Evolutionary conservation across 2,797 vertebrate genomes (phyloP).

Genomic region (Urocyon cinereoargenteus): DNA sequence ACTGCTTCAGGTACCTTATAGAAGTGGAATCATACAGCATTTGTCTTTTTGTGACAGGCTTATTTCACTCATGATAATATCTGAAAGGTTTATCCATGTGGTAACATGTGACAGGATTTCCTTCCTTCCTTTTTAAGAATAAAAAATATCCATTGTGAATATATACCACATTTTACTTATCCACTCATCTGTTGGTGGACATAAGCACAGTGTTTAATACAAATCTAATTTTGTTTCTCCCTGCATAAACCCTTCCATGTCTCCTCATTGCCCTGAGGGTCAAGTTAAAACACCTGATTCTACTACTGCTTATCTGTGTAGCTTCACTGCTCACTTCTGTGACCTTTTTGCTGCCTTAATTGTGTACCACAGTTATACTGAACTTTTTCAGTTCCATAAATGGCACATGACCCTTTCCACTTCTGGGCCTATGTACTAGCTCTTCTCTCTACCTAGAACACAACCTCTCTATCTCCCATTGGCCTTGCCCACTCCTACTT

Average conservation of each 20-base stretch:
- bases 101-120: not conserved
- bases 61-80: slow-evolving; percentile 25
- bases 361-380: not conserved
- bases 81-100: not conserved
- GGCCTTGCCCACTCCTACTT: not conserved
- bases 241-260: not conserved
- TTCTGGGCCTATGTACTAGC: not conserved
- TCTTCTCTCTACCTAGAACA: not conserved
- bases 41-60: not conserved
- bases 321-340: not conserved
- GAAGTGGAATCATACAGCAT: slow-evolving; percentile 24
- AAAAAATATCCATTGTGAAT: not conserved
- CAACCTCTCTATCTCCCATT: not conserved
- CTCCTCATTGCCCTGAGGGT: not conserved
- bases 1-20: not conserved
- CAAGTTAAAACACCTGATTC: slow-evolving; percentile 10
- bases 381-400: not conserved
- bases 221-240: slow-evolving; percentile 44
- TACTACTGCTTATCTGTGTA: not conserved
- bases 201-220: not conserved
- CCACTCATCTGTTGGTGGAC: not conserved
- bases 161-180: not conserved
- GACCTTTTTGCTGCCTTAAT: not conserved
- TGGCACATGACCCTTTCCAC: not conserved
- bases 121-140: not conserved